Evolutionary conservation across 1,140 invertebrate genomes (phyloP).

Genomic region (Trichogramma pretiosum): DNA sequence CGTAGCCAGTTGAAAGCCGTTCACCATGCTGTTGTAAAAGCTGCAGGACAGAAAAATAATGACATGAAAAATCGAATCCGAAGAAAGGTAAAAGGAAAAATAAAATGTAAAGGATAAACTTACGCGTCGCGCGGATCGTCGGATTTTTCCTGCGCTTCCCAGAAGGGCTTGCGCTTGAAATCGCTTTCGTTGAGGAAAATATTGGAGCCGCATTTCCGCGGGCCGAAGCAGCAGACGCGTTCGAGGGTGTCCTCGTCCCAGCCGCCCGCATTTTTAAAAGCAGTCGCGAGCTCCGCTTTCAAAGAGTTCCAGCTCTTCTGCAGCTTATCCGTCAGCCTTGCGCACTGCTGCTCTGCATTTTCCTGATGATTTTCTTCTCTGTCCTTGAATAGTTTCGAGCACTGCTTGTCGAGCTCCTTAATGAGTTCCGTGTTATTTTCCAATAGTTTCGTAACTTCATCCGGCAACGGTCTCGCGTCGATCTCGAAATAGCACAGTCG

Average conservation of each 20-base stretch:
- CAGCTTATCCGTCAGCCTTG: slow-evolving; percentile 43
- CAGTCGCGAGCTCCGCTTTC: slow-evolving; percentile 55
- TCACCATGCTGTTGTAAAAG: slow-evolving; percentile 76
- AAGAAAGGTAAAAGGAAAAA: background rate
- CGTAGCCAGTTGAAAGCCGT: slow-evolving; percentile 90
- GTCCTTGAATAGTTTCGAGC: slow-evolving; percentile 29
- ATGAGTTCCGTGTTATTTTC: slow-evolving; percentile 53
- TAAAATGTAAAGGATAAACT: slow-evolving; percentile 19
- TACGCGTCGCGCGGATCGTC: slow-evolving; percentile 30
- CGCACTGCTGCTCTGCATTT: too few relatives aligned
- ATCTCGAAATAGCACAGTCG: slow-evolving; percentile 69
- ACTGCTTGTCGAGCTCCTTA: slow-evolving; percentile 46
- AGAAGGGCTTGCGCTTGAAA: slow-evolving; percentile 42
- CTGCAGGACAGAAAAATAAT: slow-evolving; percentile 26
- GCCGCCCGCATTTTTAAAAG: slow-evolving; percentile 51
- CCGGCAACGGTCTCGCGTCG: slow-evolving; percentile 70
- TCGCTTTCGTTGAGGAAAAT: slow-evolving; percentile 69
- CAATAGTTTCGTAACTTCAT: slow-evolving; percentile 61
- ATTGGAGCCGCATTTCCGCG: slow-evolving; percentile 81
- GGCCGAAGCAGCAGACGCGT: slow-evolving; percentile 85
- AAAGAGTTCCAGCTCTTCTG: slow-evolving; percentile 52
- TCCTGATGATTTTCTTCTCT: slow-evolving; percentile 24
- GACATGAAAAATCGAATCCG: slow-evolving; percentile 3
- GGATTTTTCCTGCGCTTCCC: slow-evolving; percentile 30
- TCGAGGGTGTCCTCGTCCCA: slow-evolving; percentile 53